Evolutionary conservation across 2,797 vertebrate species (phyloP), one percentile per base, ranked within the genome.

Genomic region (Melanotaenia pygmaea): DNA sequence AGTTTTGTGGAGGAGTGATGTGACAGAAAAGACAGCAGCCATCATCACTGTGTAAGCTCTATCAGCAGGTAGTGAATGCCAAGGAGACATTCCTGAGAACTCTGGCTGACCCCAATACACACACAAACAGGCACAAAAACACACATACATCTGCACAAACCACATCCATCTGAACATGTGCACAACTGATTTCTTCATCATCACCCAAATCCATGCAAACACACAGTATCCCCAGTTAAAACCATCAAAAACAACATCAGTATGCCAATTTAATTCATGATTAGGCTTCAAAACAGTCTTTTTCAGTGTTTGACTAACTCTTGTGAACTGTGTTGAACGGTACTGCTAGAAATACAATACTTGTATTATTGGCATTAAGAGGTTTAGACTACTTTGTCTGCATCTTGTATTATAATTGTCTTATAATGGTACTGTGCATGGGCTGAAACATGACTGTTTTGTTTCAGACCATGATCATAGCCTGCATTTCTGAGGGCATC

Each of bases 401-500:
- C 24, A 51, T 75, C 54, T 78, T 30, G 28, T 5, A 30, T 30
- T 30, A 1, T 30, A 30, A 30, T 79, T 43, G 60, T 45, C 70
- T 59, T 20, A 2, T 35, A 64, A 54, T n/a, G 24, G 63, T 59
- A 28, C n/a, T 35, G 45, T 51, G 60, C n/a, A 35, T 24, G 6
- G 59, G 74, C 37, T 64, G 54, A 47, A 72, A 70, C 47, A 51
- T 58, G 40, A 74, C 70, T 61, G 53, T 76, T 76, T 71, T 74
- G 67, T 76, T 78, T 81, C 66, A 82, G 66, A 8, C 38, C 35
- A 65, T 26, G 68, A 90, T 86, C 80, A 89, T 84, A 89, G 87
- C 45, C 61, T 26, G 18, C 69, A 72, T 78, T 80, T 70, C 61
- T 18, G 58, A 70, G 74, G 47, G 65, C 67, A 80, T 85, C 77